These are phyloP conservation scores for Dicranocentrus wangi DNA, from an alignment of 2,888 invertebrate genomes.

Conservation along the genomic window DNA sequence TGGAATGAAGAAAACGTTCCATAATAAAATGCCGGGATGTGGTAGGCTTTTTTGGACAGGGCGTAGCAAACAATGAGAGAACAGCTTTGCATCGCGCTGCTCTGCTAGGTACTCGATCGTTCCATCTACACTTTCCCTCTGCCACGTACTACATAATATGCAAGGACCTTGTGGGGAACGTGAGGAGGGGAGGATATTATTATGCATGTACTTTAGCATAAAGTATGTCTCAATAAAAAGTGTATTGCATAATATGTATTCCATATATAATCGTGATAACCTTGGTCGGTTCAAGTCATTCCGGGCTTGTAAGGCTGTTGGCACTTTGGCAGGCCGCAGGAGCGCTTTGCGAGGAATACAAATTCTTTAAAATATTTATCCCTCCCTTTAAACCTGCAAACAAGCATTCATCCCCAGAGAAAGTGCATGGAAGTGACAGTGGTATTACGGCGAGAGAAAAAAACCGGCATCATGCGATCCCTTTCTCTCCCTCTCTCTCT, in stretches of 20 bases:
- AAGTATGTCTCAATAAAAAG: not conserved
- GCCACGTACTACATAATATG: not conserved
- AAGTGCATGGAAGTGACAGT: not conserved
- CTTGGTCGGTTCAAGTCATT: conserved; percentile 24
- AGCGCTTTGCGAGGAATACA: conserved; percentile 28
- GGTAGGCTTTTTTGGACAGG: conserved; percentile 46
- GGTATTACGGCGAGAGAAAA: conserved; percentile 26
- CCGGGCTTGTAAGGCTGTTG: conserved; percentile 20
- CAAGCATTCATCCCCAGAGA: not conserved
- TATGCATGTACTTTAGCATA: no score
- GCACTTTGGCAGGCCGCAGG: conserved; percentile 39
- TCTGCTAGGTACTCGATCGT: no score
- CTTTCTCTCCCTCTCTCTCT: not conserved
- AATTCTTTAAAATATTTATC: conserved; percentile 32
- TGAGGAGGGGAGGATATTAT: no score
- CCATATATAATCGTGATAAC: conserved; percentile 34
- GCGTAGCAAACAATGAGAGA: conserved; percentile 34
- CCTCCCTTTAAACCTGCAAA: not conserved
- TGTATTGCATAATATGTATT: conserved; percentile 10
- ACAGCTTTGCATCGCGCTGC: no score
- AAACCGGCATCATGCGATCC: not conserved
- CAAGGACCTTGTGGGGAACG: not conserved
- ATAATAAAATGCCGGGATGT: conserved; percentile 31
- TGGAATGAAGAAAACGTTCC: conserved; percentile 30
- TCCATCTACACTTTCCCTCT: no score